Conservation (phyloP, 1,140 invertebrate genomes). For the Plodia interpunctella region DNA sequence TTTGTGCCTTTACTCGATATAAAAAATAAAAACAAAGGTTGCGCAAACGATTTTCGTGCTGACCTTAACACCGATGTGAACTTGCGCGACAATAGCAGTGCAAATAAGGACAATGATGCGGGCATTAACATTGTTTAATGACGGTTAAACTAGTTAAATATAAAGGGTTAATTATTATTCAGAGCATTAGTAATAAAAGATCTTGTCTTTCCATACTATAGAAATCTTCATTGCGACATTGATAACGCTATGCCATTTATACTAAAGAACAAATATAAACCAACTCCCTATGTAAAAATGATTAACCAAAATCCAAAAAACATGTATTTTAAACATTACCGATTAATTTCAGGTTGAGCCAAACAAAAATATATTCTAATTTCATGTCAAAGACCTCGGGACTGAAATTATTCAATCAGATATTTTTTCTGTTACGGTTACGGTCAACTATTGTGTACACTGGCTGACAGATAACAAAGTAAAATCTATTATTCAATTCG, state of each 20-base stretch:
- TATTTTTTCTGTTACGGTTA: background rate
- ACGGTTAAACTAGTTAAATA: constrained; percentile 6
- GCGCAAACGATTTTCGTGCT: constrained; percentile 28
- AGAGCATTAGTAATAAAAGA: too few relatives aligned
- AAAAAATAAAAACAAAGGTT: constrained; percentile 32
- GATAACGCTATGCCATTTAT: too few relatives aligned
- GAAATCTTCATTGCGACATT: too few relatives aligned
- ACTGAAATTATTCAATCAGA: background rate
- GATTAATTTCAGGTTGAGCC: background rate
- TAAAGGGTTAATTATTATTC: too few relatives aligned
- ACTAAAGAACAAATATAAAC: too few relatives aligned
- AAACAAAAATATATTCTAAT: background rate
- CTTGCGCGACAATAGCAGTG: constrained; percentile 44
- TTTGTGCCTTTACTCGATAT: background rate
- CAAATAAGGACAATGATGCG: constrained; percentile 53
- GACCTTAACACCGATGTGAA: constrained; percentile 64
- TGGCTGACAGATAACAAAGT: too few relatives aligned
- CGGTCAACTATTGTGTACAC: background rate
- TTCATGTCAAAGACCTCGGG: background rate
- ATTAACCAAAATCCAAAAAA: background rate
- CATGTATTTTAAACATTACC: background rate
- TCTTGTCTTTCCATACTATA: too few relatives aligned
- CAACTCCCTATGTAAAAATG: too few relatives aligned
- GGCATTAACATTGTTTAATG: constrained; percentile 38
- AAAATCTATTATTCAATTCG: background rate